phyloP scores from a whole-genome alignment of 2,113 vertebrate genomes.

The Corvus cornix region DNA sequence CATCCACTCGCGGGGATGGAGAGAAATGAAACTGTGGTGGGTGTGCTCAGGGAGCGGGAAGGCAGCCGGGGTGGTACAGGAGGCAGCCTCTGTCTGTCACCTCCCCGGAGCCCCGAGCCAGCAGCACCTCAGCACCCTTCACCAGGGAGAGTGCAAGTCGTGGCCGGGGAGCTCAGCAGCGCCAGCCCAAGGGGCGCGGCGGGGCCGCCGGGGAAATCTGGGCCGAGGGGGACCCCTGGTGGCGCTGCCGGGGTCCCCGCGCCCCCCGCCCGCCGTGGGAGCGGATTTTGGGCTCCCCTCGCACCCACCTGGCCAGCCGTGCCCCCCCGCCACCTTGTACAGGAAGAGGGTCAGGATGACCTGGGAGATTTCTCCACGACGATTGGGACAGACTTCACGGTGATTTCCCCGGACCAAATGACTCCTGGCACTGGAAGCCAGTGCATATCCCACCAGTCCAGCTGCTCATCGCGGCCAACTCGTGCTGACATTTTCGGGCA shows the following conservation, averaged over 20 bases:
- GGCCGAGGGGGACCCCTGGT: background rate
- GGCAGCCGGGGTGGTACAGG: fast-evolving
- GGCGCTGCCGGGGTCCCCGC: fast-evolving
- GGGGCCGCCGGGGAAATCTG: background rate
- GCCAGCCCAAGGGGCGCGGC: background rate
- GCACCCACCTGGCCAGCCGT: fast-evolving
- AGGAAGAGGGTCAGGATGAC: background rate
- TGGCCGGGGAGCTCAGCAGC: background rate
- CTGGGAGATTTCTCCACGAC: background rate
- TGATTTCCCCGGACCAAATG: background rate
- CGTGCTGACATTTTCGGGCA: fast-evolving
- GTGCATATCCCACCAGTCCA: fast-evolving
- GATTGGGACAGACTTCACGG: background rate
- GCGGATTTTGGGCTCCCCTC: fast-evolving
- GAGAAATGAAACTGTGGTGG: too few relatives aligned
- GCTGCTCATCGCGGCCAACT: fast-evolving
- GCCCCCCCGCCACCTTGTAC: fast-evolving
- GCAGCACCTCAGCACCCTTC: background rate
- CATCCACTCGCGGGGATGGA: fast-evolving
- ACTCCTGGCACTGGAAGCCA: background rate
- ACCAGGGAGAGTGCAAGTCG: fast-evolving
- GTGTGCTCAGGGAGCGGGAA: background rate
- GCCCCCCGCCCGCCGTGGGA: fast-evolving
- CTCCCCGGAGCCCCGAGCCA: background rate
- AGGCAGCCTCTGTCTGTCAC: background rate